Evolutionary conservation across 2,113 vertebrate genomes (phyloP).

Genomic region (Pseudolaguvia tuberculata): DNA sequence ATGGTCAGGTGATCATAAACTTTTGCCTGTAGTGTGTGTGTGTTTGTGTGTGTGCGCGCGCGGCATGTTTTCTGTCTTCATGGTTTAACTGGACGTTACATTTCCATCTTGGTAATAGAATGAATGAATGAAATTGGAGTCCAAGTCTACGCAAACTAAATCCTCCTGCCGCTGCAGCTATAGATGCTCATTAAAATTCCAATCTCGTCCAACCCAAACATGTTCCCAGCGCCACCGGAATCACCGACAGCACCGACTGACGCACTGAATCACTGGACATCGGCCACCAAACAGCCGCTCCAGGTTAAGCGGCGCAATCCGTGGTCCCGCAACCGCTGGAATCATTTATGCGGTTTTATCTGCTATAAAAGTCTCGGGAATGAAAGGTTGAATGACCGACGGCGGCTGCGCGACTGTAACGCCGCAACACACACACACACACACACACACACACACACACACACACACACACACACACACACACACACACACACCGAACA

Average conservation of each 20-base stretch:
- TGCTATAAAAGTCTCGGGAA: not conserved
- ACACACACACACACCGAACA: not conserved
- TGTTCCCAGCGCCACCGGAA: slow-evolving; percentile 12
- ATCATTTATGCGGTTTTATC: not conserved
- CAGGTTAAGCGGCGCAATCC: not conserved
- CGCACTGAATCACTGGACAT: not conserved
- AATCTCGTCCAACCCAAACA: slow-evolving; percentile 53
- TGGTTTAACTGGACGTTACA: slow-evolving; percentile 36
- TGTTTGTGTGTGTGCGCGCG: too few relatives aligned
- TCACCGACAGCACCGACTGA: not conserved
- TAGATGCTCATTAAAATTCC: slow-evolving; percentile 71
- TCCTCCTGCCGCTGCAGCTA: slow-evolving; percentile 58
- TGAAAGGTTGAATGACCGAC: not conserved
- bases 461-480: too few relatives aligned
- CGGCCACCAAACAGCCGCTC: not conserved
- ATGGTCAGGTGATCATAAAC: too few relatives aligned
- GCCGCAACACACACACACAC: too few relatives aligned
- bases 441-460: too few relatives aligned
- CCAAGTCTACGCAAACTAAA: slow-evolving; percentile 37
- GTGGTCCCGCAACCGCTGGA: not conserved
- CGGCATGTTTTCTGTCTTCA: not conserved
- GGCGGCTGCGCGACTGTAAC: slow-evolving; percentile 5
- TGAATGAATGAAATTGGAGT: too few relatives aligned
- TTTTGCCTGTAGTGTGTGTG: too few relatives aligned
- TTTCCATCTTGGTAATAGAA: slow-evolving; percentile 41